These are phyloP conservation scores for Tylochromis polylepis DNA, from an alignment of 2,113 vertebrate species.

Conservation along the genomic window DNA sequence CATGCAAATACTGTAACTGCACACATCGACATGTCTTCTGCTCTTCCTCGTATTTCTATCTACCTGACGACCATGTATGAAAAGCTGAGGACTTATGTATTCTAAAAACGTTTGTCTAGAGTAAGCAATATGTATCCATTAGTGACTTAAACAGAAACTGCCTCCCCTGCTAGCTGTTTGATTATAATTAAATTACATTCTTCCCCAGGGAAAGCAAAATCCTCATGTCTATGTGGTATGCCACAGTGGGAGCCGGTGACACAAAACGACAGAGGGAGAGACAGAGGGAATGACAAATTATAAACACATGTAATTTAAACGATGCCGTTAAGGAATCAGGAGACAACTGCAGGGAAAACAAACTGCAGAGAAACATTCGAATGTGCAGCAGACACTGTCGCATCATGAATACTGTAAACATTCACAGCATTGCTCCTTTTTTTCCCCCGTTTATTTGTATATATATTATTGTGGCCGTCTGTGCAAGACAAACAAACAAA, in stretches of 20 bases:
- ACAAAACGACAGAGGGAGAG: slow-evolving; percentile 23
- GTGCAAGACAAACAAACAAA: not conserved
- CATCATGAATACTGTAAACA: not conserved
- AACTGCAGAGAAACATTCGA: slow-evolving; percentile 27
- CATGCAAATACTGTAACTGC: slow-evolving; percentile 2
- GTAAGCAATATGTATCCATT: slow-evolving; percentile 73
- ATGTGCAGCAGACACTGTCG: slow-evolving; percentile 2
- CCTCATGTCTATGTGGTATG: slow-evolving; percentile 49
- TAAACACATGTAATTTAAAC: slow-evolving; percentile 66
- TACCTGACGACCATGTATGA: not conserved
- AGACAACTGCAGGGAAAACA: slow-evolving; percentile 51
- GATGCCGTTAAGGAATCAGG: slow-evolving; percentile 47
- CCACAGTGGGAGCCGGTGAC: slow-evolving; percentile 59
- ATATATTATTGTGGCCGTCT: not conserved
- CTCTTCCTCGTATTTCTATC: not conserved
- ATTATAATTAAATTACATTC: slow-evolving; percentile 84
- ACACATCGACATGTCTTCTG: not conserved
- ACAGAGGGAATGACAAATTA: slow-evolving; percentile 64
- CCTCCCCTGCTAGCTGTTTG: slow-evolving; percentile 78
- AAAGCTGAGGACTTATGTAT: slow-evolving; percentile 10
- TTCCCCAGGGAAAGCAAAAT: slow-evolving; percentile 66
- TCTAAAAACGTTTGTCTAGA: slow-evolving; percentile 52
- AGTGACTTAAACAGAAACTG: slow-evolving; percentile 67
- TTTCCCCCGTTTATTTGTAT: not conserved
- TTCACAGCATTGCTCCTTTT: not conserved